Evolutionary conservation across 2,797 vertebrate genomes (phyloP), one percentile per base, ranked within the genome.

Genomic region (Ctenopoma kingsleyae): DNA sequence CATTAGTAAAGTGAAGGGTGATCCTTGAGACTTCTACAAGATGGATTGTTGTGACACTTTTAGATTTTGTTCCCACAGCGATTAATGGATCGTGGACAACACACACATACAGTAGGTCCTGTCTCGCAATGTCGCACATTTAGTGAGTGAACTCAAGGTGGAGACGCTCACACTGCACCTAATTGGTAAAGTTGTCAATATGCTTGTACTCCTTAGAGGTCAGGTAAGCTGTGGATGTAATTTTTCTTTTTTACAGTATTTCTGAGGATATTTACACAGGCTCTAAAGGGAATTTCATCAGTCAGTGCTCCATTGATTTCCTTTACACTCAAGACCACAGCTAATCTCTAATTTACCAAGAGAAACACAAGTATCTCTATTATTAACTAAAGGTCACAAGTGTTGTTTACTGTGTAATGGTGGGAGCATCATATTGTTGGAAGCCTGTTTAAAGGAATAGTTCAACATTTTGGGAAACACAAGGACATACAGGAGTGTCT

Each of bases 11-110:
- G 65, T 58, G 67, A 78, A 63, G 65, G 67, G 66, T 60, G 81
- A 87, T 87, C 83, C 80, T 78, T 78, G 86, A 79, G 78, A 88
- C 83, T 40, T 68, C 62, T 6, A 6, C 50, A 69, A 84, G 89
- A 91, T 55, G 22, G 62, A 89, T 80, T 38, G 67, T 12, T 8
- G 48, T 68, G 82, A 75, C 79, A 65, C 72, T 57, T 75, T 56
- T 11, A 38, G 64, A 78, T 76, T 83, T 83, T 2, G 73, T 70
- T 87, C 83, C 74, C 76, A 61, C 76, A 23, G 55, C 74, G 84
- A 86, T 69, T 72, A 79, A 90, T 80, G 76, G 58, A 32, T 53
- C 23, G 13, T 8, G 50, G 63, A 57, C 23, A 67, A 67, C 61
- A 41, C 66, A 4, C 58, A 41, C 41, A 20, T 19, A 46, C 43